A percentile compares a stretch with the other conserved stretches of the same genome.
Conservation (phyloP, 1,140 invertebrate genomes). For the Drosophila carrolli region DNA sequence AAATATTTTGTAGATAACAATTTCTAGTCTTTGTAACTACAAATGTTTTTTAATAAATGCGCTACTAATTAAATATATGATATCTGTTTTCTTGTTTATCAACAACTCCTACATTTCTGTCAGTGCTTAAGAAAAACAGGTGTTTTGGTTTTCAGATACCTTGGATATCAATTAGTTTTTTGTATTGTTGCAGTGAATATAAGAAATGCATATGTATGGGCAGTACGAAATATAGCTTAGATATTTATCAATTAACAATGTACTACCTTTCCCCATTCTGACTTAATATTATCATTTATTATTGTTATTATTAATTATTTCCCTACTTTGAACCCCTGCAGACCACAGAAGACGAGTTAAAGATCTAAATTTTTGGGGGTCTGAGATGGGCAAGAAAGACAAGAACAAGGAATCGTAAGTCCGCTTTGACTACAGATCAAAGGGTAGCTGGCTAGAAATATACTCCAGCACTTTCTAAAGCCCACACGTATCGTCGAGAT, state of each 20-base stretch:
- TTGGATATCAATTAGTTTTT: too few species aligned
- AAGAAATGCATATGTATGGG: too few species aligned
- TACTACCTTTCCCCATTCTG: background rate
- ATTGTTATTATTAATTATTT: conserved; percentile 15
- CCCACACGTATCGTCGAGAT: conserved; percentile 28
- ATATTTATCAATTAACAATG: background rate
- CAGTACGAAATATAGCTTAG: background rate
- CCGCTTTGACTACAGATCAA: conserved; percentile 13
- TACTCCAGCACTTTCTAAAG: conserved; percentile 56
- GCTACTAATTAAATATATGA: too few species aligned
- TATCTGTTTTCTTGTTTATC: too few species aligned
- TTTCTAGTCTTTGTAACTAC: too few species aligned
- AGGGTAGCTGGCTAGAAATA: conserved; percentile 60
- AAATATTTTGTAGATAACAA: too few species aligned
- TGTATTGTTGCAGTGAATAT: too few species aligned
- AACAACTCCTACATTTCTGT: too few species aligned
- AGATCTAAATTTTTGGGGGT: conserved; percentile 31
- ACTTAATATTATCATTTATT: conserved; percentile 5
- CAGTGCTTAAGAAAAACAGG: background rate
- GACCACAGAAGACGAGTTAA: conserved; percentile 5
- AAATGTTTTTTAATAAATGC: too few species aligned
- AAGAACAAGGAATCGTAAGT: conserved; percentile 84
- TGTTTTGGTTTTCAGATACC: background rate
- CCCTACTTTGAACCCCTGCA: conserved; percentile 2
- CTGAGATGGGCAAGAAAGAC: conserved; percentile 81